These are phyloP conservation scores for Aleadryas rufinucha DNA, from an alignment of 2,113 vertebrate species.

Conservation along the genomic window DNA sequence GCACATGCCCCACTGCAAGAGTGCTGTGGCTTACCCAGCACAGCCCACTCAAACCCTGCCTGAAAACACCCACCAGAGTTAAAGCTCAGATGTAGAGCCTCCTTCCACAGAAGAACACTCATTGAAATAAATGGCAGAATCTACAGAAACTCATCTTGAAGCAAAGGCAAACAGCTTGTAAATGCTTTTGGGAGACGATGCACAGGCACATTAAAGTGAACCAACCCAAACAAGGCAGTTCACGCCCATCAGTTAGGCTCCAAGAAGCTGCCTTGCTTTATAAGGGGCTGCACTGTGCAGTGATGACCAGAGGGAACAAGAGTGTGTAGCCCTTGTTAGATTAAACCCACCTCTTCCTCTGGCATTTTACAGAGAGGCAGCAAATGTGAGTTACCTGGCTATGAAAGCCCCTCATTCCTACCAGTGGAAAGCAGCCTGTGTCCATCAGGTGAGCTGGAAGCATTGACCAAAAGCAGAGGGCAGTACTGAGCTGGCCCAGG, in stretches of 20 bases:
- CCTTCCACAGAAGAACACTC: background rate
- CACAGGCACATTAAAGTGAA: background rate
- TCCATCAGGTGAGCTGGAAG: background rate
- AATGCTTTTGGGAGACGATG: background rate
- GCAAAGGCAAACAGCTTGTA: background rate
- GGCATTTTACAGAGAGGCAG: background rate
- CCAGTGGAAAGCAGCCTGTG: background rate
- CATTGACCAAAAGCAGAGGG: background rate
- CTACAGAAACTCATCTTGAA: background rate
- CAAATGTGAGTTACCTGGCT: accelerated
- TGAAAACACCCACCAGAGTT: background rate
- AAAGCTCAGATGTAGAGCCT: background rate
- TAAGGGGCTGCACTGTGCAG: background rate
- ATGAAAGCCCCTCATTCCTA: background rate
- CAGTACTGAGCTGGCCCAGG: background rate
- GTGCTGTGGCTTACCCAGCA: background rate
- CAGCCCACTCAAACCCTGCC: background rate
- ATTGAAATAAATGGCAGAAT: background rate
- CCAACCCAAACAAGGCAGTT: background rate
- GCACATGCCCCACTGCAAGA: background rate
- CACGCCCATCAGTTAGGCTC: background rate
- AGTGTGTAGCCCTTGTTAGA: no score
- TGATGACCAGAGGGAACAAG: background rate
- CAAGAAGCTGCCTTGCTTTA: background rate
- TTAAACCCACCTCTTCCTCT: background rate